Percentiles rank a stretch among this genome's conserved stretches.
Evolutionary conservation across 30 jellyfish, hydroid and myxozoan genomes (phyloP).

Genomic region (Hydractinia echinata): DNA sequence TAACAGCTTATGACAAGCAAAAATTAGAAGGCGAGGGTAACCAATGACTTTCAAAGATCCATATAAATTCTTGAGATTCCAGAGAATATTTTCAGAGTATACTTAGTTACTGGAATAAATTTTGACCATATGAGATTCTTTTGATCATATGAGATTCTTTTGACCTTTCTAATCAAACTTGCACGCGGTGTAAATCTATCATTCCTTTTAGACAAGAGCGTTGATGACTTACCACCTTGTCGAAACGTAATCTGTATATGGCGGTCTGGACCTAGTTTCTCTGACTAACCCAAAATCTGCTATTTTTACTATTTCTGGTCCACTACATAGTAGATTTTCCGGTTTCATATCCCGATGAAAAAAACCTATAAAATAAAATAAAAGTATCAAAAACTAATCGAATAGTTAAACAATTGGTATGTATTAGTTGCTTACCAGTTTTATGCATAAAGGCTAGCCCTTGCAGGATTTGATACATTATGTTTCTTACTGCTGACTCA

Average conservation of each 20-base stretch:
- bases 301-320: conserved; percentile 91
- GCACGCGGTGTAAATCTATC: background rate
- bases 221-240: conserved; percentile 79
- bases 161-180: no score
- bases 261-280: conserved; percentile 94
- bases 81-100: no score
- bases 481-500: conserved; percentile 85
- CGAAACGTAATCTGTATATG: conserved; percentile 95
- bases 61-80: no score
- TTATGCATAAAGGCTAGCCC: conserved; percentile 97
- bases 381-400: background rate
- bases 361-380: conserved; percentile 51
- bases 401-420: background rate
- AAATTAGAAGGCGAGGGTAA: background rate
- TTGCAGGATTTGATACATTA: conserved; percentile 81
- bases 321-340: conserved; percentile 93
- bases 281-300: conserved; percentile 97
- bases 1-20: no score
- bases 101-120: no score
- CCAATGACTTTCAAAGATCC: background rate
- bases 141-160: no score
- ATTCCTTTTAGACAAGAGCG: background rate
- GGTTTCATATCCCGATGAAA: conserved; percentile 98
- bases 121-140: no score
- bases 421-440: conserved; percentile 51